Evolutionary conservation across 2,113 vertebrate genomes (phyloP).

Genomic region (Meriones unguiculatus): DNA sequence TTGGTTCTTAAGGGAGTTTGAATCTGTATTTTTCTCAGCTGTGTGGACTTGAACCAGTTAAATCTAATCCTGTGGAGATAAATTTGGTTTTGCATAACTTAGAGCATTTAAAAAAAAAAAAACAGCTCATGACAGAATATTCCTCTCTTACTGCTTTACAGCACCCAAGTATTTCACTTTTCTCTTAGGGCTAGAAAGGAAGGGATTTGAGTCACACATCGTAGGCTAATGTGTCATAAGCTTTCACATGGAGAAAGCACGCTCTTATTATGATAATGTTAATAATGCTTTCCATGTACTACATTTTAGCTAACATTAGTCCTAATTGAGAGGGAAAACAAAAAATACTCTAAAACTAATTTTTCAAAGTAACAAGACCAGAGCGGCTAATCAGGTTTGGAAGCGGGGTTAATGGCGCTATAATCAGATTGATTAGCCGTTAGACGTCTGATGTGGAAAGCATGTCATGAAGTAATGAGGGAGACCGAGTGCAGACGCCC

Average conservation of each 20-base stretch:
- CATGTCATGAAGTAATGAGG: slow-evolving; percentile 49
- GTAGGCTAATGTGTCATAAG: slow-evolving; percentile 47
- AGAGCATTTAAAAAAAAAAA: slow-evolving; percentile 3
- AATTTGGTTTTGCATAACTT: slow-evolving; percentile 72
- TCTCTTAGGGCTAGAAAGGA: slow-evolving; percentile 30
- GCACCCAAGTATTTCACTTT: slow-evolving; percentile 37
- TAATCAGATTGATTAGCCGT: slow-evolving; percentile 72
- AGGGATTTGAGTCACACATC: slow-evolving; percentile 9
- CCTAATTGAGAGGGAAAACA: slow-evolving; percentile 47
- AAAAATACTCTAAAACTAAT: slow-evolving; percentile 71
- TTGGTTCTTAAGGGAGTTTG: slow-evolving; percentile 22
- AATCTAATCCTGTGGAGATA: slow-evolving; percentile 42
- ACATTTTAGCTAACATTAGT: slow-evolving; percentile 75
- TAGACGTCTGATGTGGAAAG: slow-evolving; percentile 73
- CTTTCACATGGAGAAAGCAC: slow-evolving; percentile 32
- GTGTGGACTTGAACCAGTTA: slow-evolving; percentile 20
- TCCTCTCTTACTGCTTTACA: slow-evolving; percentile 9
- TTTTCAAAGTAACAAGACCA: slow-evolving; percentile 66
- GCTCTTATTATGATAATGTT: slow-evolving; percentile 56
- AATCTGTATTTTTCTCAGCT: slow-evolving; percentile 21
- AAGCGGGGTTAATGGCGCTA: slow-evolving; percentile 70
- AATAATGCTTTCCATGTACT: slow-evolving; percentile 70
- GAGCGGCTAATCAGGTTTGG: slow-evolving; percentile 72
- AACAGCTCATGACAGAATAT: slow-evolving; percentile 54
- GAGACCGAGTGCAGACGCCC: slow-evolving; percentile 45